phyloP scores from a whole-genome alignment of 2,797 vertebrate genomes.

The Myotis daubentonii region DNA sequence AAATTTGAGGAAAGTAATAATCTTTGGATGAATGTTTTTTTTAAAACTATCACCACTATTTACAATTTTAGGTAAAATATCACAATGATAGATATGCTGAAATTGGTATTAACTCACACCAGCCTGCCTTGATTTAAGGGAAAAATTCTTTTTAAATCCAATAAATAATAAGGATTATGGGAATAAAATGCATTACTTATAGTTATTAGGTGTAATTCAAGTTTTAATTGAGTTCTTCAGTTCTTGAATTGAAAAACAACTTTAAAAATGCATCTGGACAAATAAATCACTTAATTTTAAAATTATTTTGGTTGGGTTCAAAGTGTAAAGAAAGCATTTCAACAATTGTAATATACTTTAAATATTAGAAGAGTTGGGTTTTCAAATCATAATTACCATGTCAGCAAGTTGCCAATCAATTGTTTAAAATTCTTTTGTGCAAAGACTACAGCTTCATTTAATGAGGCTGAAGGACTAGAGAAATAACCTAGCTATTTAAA shows the following conservation, averaged over 20 bases:
- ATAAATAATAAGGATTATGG: not conserved
- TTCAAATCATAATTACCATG: constrained; percentile 84
- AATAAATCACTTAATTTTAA: constrained; percentile 63
- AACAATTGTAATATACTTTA: constrained; percentile 78
- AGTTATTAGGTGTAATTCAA: not conserved
- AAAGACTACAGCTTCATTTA: constrained; percentile 83
- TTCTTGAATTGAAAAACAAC: not conserved
- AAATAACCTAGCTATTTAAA: constrained; percentile 69
- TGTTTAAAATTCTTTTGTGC: constrained; percentile 83
- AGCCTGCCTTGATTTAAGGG: not conserved
- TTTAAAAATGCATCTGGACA: not conserved
- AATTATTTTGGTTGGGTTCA: constrained; percentile 60
- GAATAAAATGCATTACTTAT: not conserved
- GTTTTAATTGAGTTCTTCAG: not conserved
- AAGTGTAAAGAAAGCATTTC: constrained; percentile 73
- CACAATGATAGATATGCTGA: not conserved
- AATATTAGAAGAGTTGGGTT: constrained; percentile 82
- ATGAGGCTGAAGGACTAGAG: constrained; percentile 73
- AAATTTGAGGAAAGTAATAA: constrained; percentile 57
- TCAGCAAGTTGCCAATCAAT: constrained; percentile 85
- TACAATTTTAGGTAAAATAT: constrained; percentile 8
- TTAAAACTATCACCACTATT: not conserved
- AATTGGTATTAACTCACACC: not conserved
- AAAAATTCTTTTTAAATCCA: not conserved
- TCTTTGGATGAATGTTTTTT: constrained; percentile 46